These are phyloP conservation scores for Stegana nigrithorax DNA, from an alignment of 2,888 invertebrate genomes.

Conservation along the genomic window DNA sequence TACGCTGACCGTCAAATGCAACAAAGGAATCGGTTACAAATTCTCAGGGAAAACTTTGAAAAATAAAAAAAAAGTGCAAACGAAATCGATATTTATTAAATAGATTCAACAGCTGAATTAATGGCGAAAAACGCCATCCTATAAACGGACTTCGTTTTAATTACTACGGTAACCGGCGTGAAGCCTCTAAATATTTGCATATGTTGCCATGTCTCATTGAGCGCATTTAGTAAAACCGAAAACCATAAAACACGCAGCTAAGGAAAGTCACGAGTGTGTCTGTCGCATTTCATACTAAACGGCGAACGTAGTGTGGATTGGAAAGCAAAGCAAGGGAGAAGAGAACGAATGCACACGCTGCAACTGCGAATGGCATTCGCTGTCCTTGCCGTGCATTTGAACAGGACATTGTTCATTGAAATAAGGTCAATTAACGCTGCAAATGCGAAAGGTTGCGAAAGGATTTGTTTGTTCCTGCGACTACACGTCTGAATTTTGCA, in stretches of 20 bases:
- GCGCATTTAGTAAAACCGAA: conserved; percentile 26
- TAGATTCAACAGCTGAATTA: no score
- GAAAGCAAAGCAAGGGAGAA: neutral
- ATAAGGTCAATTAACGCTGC: conserved; percentile 38
- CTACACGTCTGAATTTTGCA: conserved; percentile 1
- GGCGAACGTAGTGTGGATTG: no score
- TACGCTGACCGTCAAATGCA: no score
- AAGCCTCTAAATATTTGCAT: conserved; percentile 58
- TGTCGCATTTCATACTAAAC: neutral
- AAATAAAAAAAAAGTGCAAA: no score
- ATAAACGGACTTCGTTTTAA: no score
- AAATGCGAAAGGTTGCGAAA: conserved; percentile 36
- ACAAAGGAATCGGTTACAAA: no score
- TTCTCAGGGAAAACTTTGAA: no score
- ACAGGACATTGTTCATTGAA: conserved; percentile 29
- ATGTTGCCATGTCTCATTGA: no score
- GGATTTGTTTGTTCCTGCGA: conserved; percentile 51
- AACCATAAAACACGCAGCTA: neutral
- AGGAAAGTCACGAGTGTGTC: neutral
- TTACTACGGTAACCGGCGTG: conserved; percentile 45
- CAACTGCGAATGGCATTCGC: no score
- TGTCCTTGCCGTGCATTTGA: neutral
- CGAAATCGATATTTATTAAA: no score
- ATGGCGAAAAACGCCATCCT: no score
- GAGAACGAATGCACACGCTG: neutral